Percentiles rank a stretch among this genome's conserved stretches.
phyloP scores from a whole-genome alignment of 2,888 invertebrate genomes.

The Venusia cambrica region DNA sequence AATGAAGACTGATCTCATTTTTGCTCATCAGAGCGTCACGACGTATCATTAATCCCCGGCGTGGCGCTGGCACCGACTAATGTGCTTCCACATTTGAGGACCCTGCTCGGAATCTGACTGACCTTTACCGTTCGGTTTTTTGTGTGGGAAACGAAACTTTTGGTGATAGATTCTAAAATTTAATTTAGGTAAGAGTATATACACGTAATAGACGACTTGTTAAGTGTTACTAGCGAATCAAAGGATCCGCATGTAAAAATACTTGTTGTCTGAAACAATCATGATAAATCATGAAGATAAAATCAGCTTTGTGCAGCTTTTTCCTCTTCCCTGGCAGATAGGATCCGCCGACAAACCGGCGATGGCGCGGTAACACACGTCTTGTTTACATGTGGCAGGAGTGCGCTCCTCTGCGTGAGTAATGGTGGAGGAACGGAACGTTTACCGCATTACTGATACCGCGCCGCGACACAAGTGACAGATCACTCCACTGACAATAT shows the following conservation, averaged over 20 bases:
- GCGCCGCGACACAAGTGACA: background rate
- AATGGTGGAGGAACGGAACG: conserved; percentile 15
- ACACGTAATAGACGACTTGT: too few relatives aligned
- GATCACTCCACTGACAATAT: too few relatives aligned
- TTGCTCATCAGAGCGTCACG: conserved; percentile 33
- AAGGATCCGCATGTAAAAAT: too few relatives aligned
- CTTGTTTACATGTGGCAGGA: conserved; percentile 25
- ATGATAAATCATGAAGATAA: too few relatives aligned
- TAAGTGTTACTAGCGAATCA: too few relatives aligned
- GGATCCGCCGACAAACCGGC: conserved; percentile 33
- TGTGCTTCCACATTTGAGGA: background rate
- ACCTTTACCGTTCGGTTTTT: background rate
- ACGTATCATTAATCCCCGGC: conserved; percentile 34
- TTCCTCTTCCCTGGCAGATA: too few relatives aligned
- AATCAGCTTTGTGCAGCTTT: too few relatives aligned
- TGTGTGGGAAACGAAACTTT: background rate
- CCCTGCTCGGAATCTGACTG: too few relatives aligned
- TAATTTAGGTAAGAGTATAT: too few relatives aligned
- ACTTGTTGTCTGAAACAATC: too few relatives aligned
- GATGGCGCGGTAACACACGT: conserved; percentile 34
- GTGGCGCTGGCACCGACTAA: conserved; percentile 18
- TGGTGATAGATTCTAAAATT: too few relatives aligned
- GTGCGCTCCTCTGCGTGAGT: conserved; percentile 20
- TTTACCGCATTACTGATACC: conserved; percentile 17
- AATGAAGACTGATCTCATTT: conserved; percentile 37